phyloP scores from a whole-genome alignment of 1,140 invertebrate genomes.

The Scaptodrosophila lebanonensis region DNA sequence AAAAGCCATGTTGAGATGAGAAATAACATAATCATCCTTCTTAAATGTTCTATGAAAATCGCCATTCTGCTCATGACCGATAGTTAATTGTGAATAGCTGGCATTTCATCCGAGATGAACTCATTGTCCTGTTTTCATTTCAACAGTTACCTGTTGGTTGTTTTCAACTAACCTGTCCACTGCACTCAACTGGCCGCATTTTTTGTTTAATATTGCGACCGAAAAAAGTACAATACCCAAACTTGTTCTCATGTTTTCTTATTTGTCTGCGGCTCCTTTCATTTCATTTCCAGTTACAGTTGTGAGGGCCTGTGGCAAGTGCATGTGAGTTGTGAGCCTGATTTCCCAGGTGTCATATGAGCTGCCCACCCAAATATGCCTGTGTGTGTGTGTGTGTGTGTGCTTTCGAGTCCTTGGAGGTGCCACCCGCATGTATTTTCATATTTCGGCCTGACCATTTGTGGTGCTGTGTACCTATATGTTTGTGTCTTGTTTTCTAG shows the following conservation, averaged over 20 bases:
- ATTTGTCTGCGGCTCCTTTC: conserved; percentile 61
- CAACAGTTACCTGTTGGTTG: no score
- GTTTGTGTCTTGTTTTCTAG: conserved; percentile 27
- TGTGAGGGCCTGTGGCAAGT: conserved; percentile 42
- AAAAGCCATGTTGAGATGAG: no score
- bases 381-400: no score
- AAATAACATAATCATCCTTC: no score
- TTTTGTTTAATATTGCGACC: neutral
- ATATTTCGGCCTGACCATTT: conserved; percentile 54
- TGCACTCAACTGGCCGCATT: neutral
- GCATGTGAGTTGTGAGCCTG: conserved; percentile 16
- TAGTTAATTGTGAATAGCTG: no score
- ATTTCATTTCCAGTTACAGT: conserved; percentile 64
- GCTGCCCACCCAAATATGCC: conserved; percentile 3
- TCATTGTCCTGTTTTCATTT: no score
- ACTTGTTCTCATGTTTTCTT: conserved; percentile 51
- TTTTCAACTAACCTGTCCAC: conserved; percentile 5
- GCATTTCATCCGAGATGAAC: no score
- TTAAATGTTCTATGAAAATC: no score
- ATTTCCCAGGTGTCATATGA: neutral
- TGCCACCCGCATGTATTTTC: conserved; percentile 45
- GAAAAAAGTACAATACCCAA: neutral
- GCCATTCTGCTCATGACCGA: no score
- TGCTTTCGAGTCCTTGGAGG: no score
- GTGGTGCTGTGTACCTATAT: neutral